phyloP scores from a whole-genome alignment of 2,888 invertebrate species.

The Mystacides longicornis region DNA sequence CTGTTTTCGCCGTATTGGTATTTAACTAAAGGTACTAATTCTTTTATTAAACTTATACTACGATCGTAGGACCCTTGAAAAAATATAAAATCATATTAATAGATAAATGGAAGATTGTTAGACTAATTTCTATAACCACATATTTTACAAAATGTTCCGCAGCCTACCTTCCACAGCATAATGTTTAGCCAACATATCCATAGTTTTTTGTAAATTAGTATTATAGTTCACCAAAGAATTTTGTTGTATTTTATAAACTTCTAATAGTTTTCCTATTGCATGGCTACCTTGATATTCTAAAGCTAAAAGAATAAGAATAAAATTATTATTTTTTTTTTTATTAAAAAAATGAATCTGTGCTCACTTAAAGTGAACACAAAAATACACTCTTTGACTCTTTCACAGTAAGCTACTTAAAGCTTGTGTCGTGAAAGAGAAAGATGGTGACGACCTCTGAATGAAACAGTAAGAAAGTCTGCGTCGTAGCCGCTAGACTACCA shows the following conservation, averaged over 20 bases:
- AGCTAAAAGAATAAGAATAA: not conserved
- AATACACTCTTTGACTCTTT: too few species aligned
- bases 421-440: too few species aligned
- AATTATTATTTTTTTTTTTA: too few species aligned
- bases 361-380: too few species aligned
- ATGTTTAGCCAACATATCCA: not conserved
- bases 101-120: too few species aligned
- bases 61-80: slow-evolving; percentile 7
- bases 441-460: too few species aligned
- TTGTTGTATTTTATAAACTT: slow-evolving; percentile 5
- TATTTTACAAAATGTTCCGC: too few species aligned
- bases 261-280: not conserved
- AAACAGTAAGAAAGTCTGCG: too few species aligned
- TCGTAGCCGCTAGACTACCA: too few species aligned
- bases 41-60: not conserved
- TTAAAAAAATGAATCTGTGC: too few species aligned
- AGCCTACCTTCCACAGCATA: slow-evolving; percentile 7
- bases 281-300: not conserved
- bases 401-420: too few species aligned
- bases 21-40: not conserved
- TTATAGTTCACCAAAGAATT: slow-evolving; percentile 9
- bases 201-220: slow-evolving; percentile 10
- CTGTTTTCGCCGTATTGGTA: slow-evolving; percentile 14
- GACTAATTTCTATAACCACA: too few species aligned
- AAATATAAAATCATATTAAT: not conserved